These are phyloP conservation scores for Betta splendens DNA, from an alignment of 2,797 vertebrate species.

Conservation along the genomic window DNA sequence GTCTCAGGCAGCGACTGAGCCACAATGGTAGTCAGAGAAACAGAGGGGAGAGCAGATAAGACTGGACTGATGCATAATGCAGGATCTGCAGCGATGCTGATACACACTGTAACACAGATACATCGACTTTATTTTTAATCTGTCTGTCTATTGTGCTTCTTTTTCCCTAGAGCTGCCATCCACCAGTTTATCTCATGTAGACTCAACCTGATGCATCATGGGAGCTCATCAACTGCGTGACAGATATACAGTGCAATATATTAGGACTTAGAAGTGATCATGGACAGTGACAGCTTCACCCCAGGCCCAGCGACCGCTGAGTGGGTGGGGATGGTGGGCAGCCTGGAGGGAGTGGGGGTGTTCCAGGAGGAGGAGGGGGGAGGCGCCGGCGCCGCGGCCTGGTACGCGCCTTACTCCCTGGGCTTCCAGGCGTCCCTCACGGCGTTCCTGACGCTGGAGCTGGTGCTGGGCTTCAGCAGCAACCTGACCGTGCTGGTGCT, in stretches of 20 bases:
- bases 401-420: conserved; percentile 71
- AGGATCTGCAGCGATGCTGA: conserved; percentile 29
- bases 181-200: conserved; percentile 63
- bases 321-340: conserved; percentile 55
- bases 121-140: conserved; percentile 53
- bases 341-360: conserved; percentile 37
- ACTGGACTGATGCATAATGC: conserved; percentile 49
- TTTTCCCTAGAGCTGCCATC: conserved; percentile 58
- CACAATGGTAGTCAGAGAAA: conserved; percentile 52
- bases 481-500: conserved; percentile 85
- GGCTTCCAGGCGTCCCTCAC: conserved; percentile 86
- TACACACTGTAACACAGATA: conserved; percentile 5
- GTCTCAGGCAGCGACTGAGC: conserved; percentile 35
- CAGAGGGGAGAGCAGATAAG: conserved; percentile 52
- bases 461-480: conserved; percentile 83
- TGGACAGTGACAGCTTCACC: conserved; percentile 77
- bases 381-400: conserved; percentile 15
- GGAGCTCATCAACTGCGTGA: conserved; percentile 54
- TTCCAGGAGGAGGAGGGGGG: conserved; percentile 48
- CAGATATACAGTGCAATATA: conserved; percentile 52
- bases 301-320: conserved; percentile 52
- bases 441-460: conserved; percentile 81
- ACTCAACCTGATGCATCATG: conserved; percentile 62
- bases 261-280: conserved; percentile 66
- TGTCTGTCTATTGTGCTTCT: conserved; percentile 55